These are phyloP conservation scores for Chaetoderma sp. DNA, from an alignment of 2,888 invertebrate genomes.

Conservation along the genomic window DNA sequence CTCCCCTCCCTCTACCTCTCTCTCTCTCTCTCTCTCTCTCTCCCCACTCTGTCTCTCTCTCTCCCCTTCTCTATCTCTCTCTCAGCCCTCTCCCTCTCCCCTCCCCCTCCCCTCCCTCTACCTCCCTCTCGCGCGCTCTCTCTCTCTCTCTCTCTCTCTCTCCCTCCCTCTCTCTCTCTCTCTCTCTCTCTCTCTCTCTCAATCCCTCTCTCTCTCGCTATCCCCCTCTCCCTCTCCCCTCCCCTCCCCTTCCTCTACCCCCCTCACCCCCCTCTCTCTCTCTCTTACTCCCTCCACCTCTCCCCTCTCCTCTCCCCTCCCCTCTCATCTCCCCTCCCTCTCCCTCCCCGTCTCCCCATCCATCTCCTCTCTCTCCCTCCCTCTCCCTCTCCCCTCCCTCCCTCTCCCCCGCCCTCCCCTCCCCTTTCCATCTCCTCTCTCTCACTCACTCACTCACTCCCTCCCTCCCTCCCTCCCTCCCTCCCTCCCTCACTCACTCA, in stretches of 20 bases:
- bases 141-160: not conserved
- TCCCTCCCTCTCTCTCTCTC: not conserved
- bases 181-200: constrained; percentile 17
- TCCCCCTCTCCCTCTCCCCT: constrained; percentile 7
- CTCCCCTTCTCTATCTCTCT: too few species aligned
- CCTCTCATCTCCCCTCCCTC: not conserved
- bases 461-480: too few species aligned
- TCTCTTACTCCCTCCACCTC: not conserved
- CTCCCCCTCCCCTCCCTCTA: constrained; percentile 6
- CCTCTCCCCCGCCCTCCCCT: too few species aligned
- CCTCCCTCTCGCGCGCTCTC: too few species aligned
- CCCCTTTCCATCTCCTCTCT: too few species aligned
- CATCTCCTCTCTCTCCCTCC: not conserved
- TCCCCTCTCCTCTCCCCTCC: constrained; percentile 8
- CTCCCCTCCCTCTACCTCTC: too few species aligned
- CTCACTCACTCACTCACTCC: too few species aligned
- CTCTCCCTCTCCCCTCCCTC: not conserved
- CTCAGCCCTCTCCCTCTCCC: constrained; percentile 12
- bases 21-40: too few species aligned
- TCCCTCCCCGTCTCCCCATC: not conserved
- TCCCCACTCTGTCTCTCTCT: constrained; percentile 25
- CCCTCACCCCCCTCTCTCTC: too few species aligned
- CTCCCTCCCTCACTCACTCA: too few species aligned
- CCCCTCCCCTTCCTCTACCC: too few species aligned
- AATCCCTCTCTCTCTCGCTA: too few species aligned